Conservation (phyloP, 2,113 vertebrate genomes). For the Lonchura striata region DNA sequence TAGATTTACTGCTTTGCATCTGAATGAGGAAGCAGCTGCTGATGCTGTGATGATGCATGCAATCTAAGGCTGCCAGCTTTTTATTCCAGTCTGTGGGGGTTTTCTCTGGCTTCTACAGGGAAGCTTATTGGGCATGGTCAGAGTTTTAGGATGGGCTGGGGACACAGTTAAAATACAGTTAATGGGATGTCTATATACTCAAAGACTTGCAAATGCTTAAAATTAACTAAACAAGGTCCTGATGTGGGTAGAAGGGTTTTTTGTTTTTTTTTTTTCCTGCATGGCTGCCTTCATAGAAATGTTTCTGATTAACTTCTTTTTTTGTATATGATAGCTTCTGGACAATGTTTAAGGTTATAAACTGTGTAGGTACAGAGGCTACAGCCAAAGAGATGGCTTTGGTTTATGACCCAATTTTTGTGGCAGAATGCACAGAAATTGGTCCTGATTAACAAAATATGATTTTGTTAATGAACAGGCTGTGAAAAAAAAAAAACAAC, state of each 20-base stretch:
- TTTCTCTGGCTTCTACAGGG: background rate
- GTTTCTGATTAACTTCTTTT: background rate
- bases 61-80: constrained; percentile 32
- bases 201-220: background rate
- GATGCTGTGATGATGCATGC: constrained; percentile 40
- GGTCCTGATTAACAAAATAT: background rate
- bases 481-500: background rate
- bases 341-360: background rate
- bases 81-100: background rate
- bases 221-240: background rate
- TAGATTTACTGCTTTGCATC: constrained; percentile 63
- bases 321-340: background rate
- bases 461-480: background rate
- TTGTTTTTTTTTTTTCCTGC: background rate
- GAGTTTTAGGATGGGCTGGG: background rate
- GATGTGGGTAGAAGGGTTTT: background rate
- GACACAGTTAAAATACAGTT: background rate
- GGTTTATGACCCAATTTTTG: background rate
- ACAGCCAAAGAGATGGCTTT: background rate
- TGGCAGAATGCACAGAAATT: background rate
- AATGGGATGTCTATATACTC: background rate
- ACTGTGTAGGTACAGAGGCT: background rate
- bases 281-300: background rate
- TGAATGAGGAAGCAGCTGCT: constrained; percentile 52
- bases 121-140: background rate